Evolutionary conservation across 2,797 vertebrate species (phyloP).

Genomic region (Sibirionetta formosa): DNA sequence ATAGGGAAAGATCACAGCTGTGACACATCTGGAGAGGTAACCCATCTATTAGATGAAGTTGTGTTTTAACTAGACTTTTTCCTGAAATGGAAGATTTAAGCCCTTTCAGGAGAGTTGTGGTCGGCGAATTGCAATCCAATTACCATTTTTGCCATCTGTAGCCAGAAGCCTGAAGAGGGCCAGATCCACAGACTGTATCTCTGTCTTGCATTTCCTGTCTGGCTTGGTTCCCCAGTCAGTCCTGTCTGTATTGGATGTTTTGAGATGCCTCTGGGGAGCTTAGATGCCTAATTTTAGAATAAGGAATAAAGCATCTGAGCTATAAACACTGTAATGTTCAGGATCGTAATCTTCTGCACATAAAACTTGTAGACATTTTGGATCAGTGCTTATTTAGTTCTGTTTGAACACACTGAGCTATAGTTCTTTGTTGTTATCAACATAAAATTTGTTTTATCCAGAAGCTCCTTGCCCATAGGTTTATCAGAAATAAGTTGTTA

Average conservation of each 20-base stretch:
- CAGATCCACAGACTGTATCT: not conserved
- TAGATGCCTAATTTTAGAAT: not conserved
- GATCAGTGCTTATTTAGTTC: not conserved
- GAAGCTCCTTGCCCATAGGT: not conserved
- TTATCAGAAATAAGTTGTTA: not conserved
- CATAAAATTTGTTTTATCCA: not conserved
- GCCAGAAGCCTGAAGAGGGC: not conserved
- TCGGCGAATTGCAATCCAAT: not conserved
- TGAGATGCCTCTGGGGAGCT: not conserved
- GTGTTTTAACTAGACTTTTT: not conserved
- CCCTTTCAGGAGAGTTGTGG: not conserved
- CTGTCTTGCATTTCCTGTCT: not conserved
- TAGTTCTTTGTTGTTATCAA: not conserved
- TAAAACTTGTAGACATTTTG: not conserved
- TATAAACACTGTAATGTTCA: not conserved
- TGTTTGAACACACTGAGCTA: not conserved
- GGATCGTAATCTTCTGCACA: accelerated
- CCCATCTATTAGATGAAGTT: not conserved
- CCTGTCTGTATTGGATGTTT: not conserved
- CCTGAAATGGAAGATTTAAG: not conserved
- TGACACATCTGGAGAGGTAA: not conserved
- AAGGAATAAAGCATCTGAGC: not conserved
- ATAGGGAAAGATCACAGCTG: not conserved
- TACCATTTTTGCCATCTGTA: not conserved
- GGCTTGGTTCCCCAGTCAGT: not conserved